A percentile compares a stretch with the other conserved stretches of the same genome.
Conservation (phyloP, 2,888 invertebrate genomes). For the Heliconius sara region DNA sequence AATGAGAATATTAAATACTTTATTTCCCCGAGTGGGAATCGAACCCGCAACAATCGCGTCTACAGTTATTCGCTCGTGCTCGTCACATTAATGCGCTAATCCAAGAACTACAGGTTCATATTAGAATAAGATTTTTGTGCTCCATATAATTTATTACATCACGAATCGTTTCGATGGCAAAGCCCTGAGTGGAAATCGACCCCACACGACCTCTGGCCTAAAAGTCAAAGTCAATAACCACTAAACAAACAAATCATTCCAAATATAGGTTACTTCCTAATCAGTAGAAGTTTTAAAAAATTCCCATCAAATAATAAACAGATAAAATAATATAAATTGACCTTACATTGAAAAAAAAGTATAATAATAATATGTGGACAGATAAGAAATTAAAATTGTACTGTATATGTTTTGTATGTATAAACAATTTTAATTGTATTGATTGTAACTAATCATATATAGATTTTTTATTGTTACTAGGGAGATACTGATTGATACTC, state of each 20-base stretch:
- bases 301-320: neutral
- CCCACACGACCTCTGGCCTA: neutral
- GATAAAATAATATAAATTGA: constrained; percentile 24
- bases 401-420: neutral
- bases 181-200: neutral
- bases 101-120: too few species aligned
- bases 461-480: neutral
- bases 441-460: neutral
- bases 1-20: too few species aligned
- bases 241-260: neutral
- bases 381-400: neutral
- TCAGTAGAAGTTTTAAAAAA: neutral
- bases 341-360: neutral
- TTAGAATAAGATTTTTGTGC: too few species aligned
- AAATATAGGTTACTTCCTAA: constrained; percentile 32
- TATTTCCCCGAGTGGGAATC: too few species aligned
- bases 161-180: neutral
- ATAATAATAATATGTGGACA: neutral
- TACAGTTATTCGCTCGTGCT: too few species aligned
- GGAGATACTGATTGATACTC: neutral
- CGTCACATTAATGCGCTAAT: too few species aligned
- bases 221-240: neutral
- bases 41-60: too few species aligned
- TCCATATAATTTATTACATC: too few species aligned
- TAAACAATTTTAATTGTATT: neutral